phyloP scores from a whole-genome alignment of 2,113 vertebrate genomes.

The Epinephelus moara region DNA sequence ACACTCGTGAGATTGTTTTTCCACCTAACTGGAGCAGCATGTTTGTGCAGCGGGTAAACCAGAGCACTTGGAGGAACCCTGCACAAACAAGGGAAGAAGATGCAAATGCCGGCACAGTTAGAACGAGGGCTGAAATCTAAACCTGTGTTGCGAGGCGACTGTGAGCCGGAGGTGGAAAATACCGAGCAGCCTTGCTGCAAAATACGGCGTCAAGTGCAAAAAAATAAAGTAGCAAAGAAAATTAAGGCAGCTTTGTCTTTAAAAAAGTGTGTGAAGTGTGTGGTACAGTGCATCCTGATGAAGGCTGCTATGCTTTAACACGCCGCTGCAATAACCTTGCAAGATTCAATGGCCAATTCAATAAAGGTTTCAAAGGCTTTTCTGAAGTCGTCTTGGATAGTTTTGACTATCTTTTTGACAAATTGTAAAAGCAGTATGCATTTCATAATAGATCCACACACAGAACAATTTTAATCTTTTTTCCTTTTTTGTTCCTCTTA shows the following conservation, averaged over 20 bases:
- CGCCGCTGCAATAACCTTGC: constrained; percentile 22
- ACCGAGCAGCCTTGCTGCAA: constrained; percentile 2
- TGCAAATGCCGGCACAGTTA: constrained; percentile 45
- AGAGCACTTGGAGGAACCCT: constrained; percentile 13
- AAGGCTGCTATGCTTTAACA: constrained; percentile 13
- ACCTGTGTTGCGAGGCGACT: constrained; percentile 24
- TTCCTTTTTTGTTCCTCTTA: background rate
- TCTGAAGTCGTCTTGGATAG: background rate
- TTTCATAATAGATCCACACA: background rate
- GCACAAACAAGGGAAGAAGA: constrained; percentile 16
- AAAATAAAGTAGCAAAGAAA: constrained; percentile 6
- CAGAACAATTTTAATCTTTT: background rate
- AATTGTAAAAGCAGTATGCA: background rate
- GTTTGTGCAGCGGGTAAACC: constrained; percentile 33
- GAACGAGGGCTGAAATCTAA: constrained; percentile 42
- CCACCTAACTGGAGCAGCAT: background rate
- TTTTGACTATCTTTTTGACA: background rate
- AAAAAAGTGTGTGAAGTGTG: constrained; percentile 1
- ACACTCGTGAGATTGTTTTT: constrained; percentile 2
- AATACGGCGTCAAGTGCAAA: constrained; percentile 35
- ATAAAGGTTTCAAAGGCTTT: constrained; percentile 19
- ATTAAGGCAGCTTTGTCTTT: constrained; percentile 5
- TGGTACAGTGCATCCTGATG: background rate
- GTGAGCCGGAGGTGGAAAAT: constrained; percentile 27
- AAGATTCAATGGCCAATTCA: constrained; percentile 8